These are phyloP conservation scores for Anoncus sp. DNA, from an alignment of 2,888 invertebrate species.

Conservation along the genomic window DNA sequence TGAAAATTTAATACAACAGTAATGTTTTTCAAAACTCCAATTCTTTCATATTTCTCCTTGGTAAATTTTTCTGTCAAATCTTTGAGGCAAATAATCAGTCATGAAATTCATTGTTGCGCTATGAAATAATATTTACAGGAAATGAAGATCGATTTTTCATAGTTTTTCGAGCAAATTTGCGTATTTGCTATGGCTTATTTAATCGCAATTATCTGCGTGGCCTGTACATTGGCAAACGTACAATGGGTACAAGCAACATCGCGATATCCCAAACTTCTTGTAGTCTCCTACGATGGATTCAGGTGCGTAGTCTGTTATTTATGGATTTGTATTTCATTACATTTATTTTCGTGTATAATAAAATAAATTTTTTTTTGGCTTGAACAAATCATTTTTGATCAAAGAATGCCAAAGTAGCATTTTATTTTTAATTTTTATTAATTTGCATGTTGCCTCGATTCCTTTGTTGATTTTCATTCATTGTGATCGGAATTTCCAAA, in stretches of 20 bases:
- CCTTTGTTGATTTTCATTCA: too few relatives aligned
- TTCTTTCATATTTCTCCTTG: background rate
- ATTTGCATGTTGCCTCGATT: too few relatives aligned
- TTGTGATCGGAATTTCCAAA: too few relatives aligned
- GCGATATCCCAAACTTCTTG: constrained; percentile 84
- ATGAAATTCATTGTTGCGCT: background rate
- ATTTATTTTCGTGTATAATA: background rate
- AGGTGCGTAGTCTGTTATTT: constrained; percentile 69
- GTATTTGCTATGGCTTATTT: constrained; percentile 44
- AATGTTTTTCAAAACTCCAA: background rate
- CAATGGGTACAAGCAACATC: constrained; percentile 75
- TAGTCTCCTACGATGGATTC: constrained; percentile 90
- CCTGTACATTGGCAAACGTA: constrained; percentile 62
- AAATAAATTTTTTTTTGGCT: too few relatives aligned
- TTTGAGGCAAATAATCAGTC: background rate
- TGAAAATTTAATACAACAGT: background rate
- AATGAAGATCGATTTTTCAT: background rate
- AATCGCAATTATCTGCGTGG: constrained; percentile 40
- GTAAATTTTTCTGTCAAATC: background rate
- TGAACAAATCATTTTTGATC: too few relatives aligned
- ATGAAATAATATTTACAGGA: background rate
- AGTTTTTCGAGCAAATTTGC: constrained; percentile 45
- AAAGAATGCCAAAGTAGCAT: too few relatives aligned
- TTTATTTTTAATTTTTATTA: too few relatives aligned
- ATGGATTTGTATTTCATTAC: background rate